phyloP scores from a whole-genome alignment of 2,888 invertebrate species.

The Mantis religiosa region DNA sequence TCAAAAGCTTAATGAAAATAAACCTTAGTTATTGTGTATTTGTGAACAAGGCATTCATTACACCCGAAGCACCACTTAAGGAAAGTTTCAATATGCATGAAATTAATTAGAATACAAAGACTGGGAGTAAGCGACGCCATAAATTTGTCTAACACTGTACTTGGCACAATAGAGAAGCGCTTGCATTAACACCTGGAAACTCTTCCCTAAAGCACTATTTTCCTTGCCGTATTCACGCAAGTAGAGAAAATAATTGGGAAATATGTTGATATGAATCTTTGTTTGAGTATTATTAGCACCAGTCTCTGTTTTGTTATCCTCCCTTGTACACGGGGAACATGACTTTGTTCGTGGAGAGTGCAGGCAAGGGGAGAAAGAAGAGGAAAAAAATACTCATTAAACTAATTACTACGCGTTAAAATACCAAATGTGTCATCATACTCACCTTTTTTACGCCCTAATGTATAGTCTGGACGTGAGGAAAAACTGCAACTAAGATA shows the following conservation, averaged over 20 bases:
- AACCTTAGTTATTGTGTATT: not conserved
- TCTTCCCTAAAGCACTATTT: not conserved
- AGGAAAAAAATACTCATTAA: slow-evolving; percentile 8
- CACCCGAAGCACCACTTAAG: not conserved
- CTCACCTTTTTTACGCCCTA: not conserved
- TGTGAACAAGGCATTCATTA: not conserved
- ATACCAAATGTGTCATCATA: slow-evolving; percentile 3
- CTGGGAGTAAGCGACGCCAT: not conserved
- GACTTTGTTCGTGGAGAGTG: not conserved
- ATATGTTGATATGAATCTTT: slow-evolving; percentile 9
- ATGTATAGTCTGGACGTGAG: not conserved
- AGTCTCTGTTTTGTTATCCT: not conserved
- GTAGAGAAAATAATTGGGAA: not conserved
- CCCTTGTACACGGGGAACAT: not conserved
- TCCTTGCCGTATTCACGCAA: not conserved
- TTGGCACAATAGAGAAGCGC: not conserved
- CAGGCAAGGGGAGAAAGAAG: not conserved
- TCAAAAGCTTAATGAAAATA: not conserved
- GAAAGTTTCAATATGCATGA: not conserved
- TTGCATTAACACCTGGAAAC: not conserved
- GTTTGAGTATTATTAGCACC: slow-evolving; percentile 7
- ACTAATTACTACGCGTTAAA: slow-evolving; percentile 4
- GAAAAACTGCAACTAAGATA: not conserved
- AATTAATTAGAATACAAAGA: not conserved
- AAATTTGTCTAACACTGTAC: not conserved